A percentile compares a stretch with the other conserved stretches of the same genome.
These are phyloP conservation scores for Anarhynchus alexandrinus DNA, from an alignment of 2,113 vertebrate species.

Conservation along the genomic window DNA sequence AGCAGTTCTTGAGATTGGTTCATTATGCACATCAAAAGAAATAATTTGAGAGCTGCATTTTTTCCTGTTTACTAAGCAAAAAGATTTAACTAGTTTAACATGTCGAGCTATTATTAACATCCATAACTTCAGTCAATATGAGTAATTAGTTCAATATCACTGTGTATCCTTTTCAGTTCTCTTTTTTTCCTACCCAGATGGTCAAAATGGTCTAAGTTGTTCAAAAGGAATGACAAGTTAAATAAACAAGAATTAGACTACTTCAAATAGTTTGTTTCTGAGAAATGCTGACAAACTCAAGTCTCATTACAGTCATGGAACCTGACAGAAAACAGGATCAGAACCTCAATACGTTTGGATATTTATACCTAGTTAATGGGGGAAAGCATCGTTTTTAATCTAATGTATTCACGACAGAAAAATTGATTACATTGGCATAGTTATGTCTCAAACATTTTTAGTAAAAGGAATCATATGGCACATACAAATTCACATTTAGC, in stretches of 20 bases:
- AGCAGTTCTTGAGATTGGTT: neutral
- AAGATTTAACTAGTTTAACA: neutral
- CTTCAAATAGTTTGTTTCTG: neutral
- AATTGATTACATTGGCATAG: neutral
- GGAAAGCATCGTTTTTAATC: neutral
- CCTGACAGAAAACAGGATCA: neutral
- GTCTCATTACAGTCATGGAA: neutral
- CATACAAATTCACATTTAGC: neutral
- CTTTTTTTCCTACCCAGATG: neutral
- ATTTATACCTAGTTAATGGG: neutral
- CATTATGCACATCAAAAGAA: neutral
- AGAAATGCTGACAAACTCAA: neutral
- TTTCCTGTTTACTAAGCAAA: slow-evolving; percentile 11
- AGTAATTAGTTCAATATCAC: slow-evolving; percentile 16
- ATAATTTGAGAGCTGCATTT: neutral
- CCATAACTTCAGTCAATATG: neutral
- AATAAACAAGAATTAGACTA: neutral
- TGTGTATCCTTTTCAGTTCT: neutral
- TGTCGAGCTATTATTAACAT: slow-evolving; percentile 2
- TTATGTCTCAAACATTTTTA: neutral
- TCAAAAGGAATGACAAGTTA: neutral
- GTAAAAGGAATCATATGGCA: neutral
- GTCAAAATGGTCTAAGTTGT: neutral
- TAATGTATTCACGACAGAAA: neutral
- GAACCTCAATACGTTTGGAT: neutral